These are phyloP conservation scores for Vanessa cardui DNA, from an alignment of 2,888 invertebrate species.

Conservation along the genomic window DNA sequence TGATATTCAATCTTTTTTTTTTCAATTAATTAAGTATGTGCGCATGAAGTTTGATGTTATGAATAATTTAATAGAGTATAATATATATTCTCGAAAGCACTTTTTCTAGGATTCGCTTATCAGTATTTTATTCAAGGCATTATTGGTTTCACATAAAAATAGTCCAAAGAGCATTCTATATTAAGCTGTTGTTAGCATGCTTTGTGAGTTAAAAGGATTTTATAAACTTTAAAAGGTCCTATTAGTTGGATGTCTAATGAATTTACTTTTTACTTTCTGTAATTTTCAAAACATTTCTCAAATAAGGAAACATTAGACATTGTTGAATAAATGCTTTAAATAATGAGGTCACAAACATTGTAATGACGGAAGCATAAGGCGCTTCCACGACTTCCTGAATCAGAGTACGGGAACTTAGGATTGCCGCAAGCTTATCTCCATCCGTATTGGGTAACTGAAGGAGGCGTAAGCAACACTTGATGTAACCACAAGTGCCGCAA, in stretches of 20 bases:
- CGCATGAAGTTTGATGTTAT: slow-evolving; percentile 5
- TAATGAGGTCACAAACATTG: slow-evolving; percentile 30
- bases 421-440: slow-evolving; percentile 47
- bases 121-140: background rate
- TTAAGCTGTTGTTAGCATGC: background rate
- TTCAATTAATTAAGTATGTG: slow-evolving; percentile 8
- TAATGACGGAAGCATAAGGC: slow-evolving; percentile 35
- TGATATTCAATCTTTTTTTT: slow-evolving; percentile 10
- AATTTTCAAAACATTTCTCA: background rate
- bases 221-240: background rate
- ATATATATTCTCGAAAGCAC: slow-evolving; percentile 1
- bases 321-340: slow-evolving; percentile 12
- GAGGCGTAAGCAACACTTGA: slow-evolving; percentile 64
- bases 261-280: background rate
- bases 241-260: background rate
- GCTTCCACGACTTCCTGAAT: slow-evolving; percentile 39
- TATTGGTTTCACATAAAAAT: background rate
- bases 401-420: slow-evolving; percentile 50
- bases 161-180: too few relatives aligned
- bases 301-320: slow-evolving; percentile 20
- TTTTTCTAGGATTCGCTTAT: slow-evolving; percentile 2
- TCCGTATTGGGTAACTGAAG: slow-evolving; percentile 64
- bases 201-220: background rate
- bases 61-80: slow-evolving; percentile 1
- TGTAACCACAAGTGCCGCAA: slow-evolving; percentile 73